These are phyloP conservation scores for Sipunculus nudus DNA, from an alignment of 2,888 invertebrate species.

Conservation along the genomic window DNA sequence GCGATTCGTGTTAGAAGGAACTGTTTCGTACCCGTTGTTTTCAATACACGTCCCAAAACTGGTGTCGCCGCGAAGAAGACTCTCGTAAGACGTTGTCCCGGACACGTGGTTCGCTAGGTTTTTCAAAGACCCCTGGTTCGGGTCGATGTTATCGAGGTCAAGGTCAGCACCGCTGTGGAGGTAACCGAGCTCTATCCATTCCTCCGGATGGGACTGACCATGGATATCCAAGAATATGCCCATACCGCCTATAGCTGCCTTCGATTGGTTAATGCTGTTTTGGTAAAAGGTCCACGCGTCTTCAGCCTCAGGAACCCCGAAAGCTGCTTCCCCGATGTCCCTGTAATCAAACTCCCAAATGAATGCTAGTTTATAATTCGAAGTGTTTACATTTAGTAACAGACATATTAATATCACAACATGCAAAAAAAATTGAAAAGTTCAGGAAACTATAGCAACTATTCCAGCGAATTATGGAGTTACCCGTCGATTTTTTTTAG, in stretches of 20 bases:
- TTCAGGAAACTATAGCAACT: too few species aligned
- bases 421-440: too few species aligned
- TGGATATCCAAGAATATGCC: slow-evolving; percentile 40
- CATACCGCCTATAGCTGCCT: slow-evolving; percentile 14
- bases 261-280: slow-evolving; percentile 31
- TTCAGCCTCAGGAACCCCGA: slow-evolving; percentile 17
- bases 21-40: slow-evolving; percentile 27
- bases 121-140: slow-evolving; percentile 16
- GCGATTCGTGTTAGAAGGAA: slow-evolving; percentile 34
- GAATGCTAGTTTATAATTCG: too few species aligned
- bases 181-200: slow-evolving; percentile 36
- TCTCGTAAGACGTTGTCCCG: neutral
- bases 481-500: too few species aligned
- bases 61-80: slow-evolving; percentile 26
- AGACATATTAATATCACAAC: too few species aligned
- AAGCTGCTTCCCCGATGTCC: neutral
- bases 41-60: slow-evolving; percentile 35
- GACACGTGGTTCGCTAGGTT: neutral
- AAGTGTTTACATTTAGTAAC: too few species aligned
- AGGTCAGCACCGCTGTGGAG: slow-evolving; percentile 14
- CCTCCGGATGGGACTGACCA: slow-evolving; percentile 35
- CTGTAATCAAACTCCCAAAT: too few species aligned
- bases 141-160: slow-evolving; percentile 4
- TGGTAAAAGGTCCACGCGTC: slow-evolving; percentile 37
- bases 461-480: too few species aligned